Evolutionary conservation across 2,888 invertebrate genomes (phyloP).

Genomic region (Neoscelio sp.): DNA sequence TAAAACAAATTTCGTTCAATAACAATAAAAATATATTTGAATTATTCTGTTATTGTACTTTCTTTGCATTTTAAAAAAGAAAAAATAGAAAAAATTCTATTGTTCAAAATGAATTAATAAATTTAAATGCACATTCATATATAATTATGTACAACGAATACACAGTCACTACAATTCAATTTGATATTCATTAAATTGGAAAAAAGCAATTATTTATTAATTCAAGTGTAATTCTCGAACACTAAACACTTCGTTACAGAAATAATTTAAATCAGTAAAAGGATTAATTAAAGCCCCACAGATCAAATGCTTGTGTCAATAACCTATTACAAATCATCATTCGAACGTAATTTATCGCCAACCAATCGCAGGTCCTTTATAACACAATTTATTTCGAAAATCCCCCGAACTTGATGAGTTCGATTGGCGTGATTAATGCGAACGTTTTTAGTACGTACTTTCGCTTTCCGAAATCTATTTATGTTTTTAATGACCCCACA

Average conservation of each 20-base stretch:
- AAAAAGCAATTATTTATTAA: too few relatives aligned
- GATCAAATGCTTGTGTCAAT: constrained; percentile 3
- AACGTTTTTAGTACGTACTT: constrained; percentile 1
- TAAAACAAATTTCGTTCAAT: too few relatives aligned
- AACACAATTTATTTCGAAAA: constrained; percentile 16
- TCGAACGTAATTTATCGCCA: constrained; percentile 7
- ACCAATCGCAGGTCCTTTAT: constrained; percentile 1
- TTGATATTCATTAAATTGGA: too few relatives aligned
- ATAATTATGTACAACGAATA: too few relatives aligned
- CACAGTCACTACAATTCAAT: too few relatives aligned
- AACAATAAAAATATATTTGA: too few relatives aligned
- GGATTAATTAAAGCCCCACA: constrained; percentile 6
- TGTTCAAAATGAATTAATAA: too few relatives aligned
- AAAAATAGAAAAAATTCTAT: too few relatives aligned
- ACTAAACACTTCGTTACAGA: background rate
- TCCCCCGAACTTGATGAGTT: background rate
- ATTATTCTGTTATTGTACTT: too few relatives aligned
- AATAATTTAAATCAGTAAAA: constrained; percentile 8
- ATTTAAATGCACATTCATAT: too few relatives aligned
- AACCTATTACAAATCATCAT: constrained; percentile 16
- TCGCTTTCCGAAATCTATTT: constrained; percentile 16
- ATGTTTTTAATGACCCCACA: constrained; percentile 13
- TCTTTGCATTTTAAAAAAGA: too few relatives aligned
- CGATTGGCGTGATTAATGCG: constrained; percentile 8
- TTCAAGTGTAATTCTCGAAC: background rate